phyloP scores from a whole-genome alignment of 1,140 invertebrate species.

The Drosophila funebris region DNA sequence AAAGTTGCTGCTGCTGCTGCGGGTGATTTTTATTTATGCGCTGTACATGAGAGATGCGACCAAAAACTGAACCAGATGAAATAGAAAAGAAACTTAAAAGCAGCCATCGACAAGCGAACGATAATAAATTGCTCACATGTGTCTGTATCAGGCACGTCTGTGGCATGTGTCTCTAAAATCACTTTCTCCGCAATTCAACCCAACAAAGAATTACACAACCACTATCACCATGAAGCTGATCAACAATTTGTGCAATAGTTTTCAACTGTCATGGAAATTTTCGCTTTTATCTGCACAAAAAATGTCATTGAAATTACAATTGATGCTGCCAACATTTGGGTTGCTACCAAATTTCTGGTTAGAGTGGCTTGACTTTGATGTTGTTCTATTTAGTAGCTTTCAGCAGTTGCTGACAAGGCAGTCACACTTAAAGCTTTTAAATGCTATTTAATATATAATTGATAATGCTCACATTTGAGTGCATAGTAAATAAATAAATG shows the following conservation, averaged over 20 bases:
- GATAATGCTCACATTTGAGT: too few relatives aligned
- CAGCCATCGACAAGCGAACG: conserved; percentile 34
- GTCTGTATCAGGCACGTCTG: not conserved
- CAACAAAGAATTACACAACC: not conserved
- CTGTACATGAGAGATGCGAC: conserved; percentile 16
- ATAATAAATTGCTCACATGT: conserved; percentile 15
- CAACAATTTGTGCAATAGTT: not conserved
- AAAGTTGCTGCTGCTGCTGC: conserved; percentile 67
- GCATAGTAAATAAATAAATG: too few relatives aligned
- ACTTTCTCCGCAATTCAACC: conserved; percentile 6
- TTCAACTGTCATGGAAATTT: not conserved
- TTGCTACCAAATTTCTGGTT: too few relatives aligned
- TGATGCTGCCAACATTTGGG: not conserved
- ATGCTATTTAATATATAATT: too few relatives aligned
- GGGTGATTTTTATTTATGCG: conserved; percentile 73
- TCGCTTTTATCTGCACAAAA: not conserved
- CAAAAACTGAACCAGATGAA: conserved; percentile 31
- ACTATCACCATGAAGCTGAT: not conserved
- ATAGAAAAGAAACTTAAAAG: conserved; percentile 35
- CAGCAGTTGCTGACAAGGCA: not conserved
- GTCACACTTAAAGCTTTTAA: not conserved
- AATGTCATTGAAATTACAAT: not conserved
- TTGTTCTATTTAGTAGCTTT: too few relatives aligned
- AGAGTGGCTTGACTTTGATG: too few relatives aligned
- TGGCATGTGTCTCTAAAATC: conserved; percentile 15